Base-by-base conservation (phyloP, 35 echinoderm and acorn worm species). In the Strongylocentrotus purpuratus region DNA sequence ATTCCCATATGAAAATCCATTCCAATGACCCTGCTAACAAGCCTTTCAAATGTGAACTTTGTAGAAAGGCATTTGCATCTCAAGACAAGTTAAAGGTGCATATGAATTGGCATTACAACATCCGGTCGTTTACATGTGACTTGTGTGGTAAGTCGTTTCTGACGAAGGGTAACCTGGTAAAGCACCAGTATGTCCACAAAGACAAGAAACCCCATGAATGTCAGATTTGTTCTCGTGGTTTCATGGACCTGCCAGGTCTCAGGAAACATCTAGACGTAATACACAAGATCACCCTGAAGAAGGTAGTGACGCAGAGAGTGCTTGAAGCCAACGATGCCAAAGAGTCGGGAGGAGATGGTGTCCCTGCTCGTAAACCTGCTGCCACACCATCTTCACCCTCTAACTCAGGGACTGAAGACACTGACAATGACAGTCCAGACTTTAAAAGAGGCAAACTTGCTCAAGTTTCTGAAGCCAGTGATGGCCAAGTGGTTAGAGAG, bases 211-310 rank as follows among this genome's bases (percentile, higher is more conserved):
- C 65, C 20, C 65, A 78, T 78, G 65, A 78, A 78, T 78, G 65
- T 78, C 65, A 7, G 22, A 78, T 78, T n/a, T 78, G 65, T 78
- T 28, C 4, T 22, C 65, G 4, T 28, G 65, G 65, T 7, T 78
- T 78, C 28, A 7, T 18, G 7, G 65, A 78, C 65, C 5, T 78
- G 65, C 65, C 65, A n/a, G 65, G 22, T 7, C 65, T 78, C 65
- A 78, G 65, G 25, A 78, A n/a, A 78, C 65, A 78, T 78, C 65
- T 78, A 18, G 65, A 78, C n/a, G 65, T 78, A 78, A n/a, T 28
- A 78, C 65, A 78, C 28, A 78, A 78, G 65, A 78, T 78, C 65
- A 78, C 65, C 65, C 65, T 78, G 65, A 78, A 78, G 65, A 78
- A n/a, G 28, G 65, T 78, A 22, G 4, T 78, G 28, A 28, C 65